A percentile compares a stretch with the other conserved stretches of the same genome.
Conservation (phyloP, 2,797 vertebrate species). For the Pyrocephalus nanus region DNA sequence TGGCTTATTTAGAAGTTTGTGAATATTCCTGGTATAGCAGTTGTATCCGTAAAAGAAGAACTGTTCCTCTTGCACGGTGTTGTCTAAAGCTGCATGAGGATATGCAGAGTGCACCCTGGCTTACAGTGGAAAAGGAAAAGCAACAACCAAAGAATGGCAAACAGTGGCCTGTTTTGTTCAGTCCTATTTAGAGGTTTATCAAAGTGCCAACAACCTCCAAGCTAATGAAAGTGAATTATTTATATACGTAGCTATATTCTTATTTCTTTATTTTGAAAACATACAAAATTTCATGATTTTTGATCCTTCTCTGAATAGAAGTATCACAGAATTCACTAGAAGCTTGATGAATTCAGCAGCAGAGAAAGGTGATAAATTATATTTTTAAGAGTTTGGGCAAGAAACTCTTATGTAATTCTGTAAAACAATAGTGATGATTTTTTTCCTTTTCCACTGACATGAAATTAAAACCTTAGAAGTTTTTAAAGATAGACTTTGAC, state of each 20-base stretch:
- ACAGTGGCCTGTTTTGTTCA: background rate
- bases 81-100: background rate
- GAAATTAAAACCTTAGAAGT: background rate
- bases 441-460: background rate
- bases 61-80: background rate
- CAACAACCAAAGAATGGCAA: background rate
- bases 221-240: background rate
- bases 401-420: background rate
- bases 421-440: background rate
- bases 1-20: background rate
- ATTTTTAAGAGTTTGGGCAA: background rate
- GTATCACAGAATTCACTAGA: background rate
- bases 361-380: background rate
- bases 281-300: background rate
- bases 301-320: background rate
- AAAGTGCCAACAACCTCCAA: background rate
- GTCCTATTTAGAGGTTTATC: background rate
- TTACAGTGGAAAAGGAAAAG: background rate
- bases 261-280: background rate
- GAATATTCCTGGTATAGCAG: background rate
- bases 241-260: background rate
- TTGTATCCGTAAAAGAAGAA: background rate
- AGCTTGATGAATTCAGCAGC: background rate
- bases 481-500: background rate
- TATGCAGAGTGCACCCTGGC: background rate